Evolutionary conservation across 2,888 invertebrate genomes (phyloP).

Genomic region (Erebia palarica): DNA sequence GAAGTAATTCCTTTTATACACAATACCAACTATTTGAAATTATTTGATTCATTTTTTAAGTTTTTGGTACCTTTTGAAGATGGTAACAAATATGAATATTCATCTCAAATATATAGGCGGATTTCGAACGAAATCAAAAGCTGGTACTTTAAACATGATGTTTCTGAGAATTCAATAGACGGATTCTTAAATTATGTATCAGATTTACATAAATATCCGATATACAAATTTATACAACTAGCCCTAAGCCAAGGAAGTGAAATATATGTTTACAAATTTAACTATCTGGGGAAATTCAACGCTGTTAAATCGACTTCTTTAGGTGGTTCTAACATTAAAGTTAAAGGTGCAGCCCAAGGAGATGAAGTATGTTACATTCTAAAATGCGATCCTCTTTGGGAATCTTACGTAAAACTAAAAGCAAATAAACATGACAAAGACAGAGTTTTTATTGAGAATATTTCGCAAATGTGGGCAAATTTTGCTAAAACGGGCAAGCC

Average conservation of each 20-base stretch:
- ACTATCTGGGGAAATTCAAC: slow-evolving; percentile 69
- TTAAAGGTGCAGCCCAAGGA: slow-evolving; percentile 73
- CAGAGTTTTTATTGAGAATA: slow-evolving; percentile 61
- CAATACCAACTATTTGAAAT: slow-evolving; percentile 60
- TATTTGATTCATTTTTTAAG: slow-evolving; percentile 59
- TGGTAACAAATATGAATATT: slow-evolving; percentile 59
- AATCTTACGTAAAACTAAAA: slow-evolving; percentile 57
- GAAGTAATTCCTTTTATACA: slow-evolving; percentile 70
- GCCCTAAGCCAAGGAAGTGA: slow-evolving; percentile 48
- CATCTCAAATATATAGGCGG: slow-evolving; percentile 52
- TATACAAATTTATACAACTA: slow-evolving; percentile 67
- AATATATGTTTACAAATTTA: slow-evolving; percentile 73
- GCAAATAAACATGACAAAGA: slow-evolving; percentile 55
- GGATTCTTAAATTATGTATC: slow-evolving; percentile 67
- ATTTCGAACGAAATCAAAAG: slow-evolving; percentile 59
- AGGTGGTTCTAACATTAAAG: slow-evolving; percentile 48
- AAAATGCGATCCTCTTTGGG: slow-evolving; percentile 70
- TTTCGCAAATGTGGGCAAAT: slow-evolving; percentile 74
- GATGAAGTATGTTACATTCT: slow-evolving; percentile 77
- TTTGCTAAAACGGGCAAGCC: slow-evolving; percentile 75
- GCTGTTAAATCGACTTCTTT: slow-evolving; percentile 62
- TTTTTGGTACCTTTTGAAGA: slow-evolving; percentile 70
- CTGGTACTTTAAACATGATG: slow-evolving; percentile 59
- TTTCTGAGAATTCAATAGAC: slow-evolving; percentile 57
- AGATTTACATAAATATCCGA: slow-evolving; percentile 70